A percentile compares a stretch with the other conserved stretches of the same genome.
Evolutionary conservation across 2,113 vertebrate genomes (phyloP).

Genomic region (Pterocles orientalis): DNA sequence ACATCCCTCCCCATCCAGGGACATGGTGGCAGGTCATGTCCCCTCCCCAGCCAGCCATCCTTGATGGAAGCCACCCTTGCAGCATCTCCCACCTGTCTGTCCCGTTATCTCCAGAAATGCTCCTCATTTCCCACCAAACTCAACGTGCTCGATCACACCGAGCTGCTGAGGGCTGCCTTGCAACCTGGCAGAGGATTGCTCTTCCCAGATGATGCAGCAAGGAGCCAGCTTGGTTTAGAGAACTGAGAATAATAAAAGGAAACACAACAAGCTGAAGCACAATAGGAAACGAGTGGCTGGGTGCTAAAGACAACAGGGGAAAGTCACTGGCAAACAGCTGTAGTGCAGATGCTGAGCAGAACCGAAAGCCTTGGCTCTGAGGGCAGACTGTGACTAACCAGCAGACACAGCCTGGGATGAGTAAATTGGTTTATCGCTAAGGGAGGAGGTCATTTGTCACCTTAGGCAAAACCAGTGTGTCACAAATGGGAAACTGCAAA

Average conservation of each 20-base stretch:
- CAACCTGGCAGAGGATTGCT: neutral
- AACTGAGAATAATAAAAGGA: neutral
- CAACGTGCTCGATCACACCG: rapidly evolving
- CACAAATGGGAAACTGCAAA: constrained; percentile 12
- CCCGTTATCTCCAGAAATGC: neutral
- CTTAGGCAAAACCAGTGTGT: neutral
- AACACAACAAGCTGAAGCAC: neutral
- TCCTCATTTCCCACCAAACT: neutral
- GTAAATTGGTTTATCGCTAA: neutral
- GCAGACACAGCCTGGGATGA: neutral
- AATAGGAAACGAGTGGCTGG: neutral
- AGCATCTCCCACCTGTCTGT: neutral
- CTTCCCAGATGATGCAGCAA: neutral
- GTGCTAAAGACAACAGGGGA: neutral
- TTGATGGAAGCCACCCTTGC: neutral
- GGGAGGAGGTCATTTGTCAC: constrained; percentile 29
- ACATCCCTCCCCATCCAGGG: neutral
- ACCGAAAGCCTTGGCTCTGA: neutral
- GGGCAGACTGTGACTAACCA: neutral
- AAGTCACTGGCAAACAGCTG: constrained; percentile 51
- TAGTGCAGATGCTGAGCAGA: constrained; percentile 41
- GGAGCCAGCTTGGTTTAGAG: neutral
- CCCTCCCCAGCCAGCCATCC: neutral
- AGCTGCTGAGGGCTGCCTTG: neutral
- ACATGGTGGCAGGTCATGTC: rapidly evolving